A percentile compares a stretch with the other conserved stretches of the same genome.
These are phyloP conservation scores for Glossophaga mutica DNA, from an alignment of 2,797 vertebrate genomes.

Conservation along the genomic window DNA sequence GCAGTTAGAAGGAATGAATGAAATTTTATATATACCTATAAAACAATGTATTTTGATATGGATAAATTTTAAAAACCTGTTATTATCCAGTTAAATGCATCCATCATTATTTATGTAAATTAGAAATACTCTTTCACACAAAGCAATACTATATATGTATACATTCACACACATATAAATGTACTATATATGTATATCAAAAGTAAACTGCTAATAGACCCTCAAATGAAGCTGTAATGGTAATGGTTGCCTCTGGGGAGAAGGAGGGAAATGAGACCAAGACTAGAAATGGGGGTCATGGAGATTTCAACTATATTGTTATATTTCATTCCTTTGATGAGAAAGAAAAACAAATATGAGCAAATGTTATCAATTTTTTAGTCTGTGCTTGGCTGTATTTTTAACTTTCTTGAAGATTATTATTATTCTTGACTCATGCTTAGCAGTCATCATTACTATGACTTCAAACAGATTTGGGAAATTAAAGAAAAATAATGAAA, in stretches of 20 bases:
- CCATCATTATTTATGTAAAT: neutral
- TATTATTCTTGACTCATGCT: neutral
- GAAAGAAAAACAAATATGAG: slow-evolving; percentile 8
- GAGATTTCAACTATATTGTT: neutral
- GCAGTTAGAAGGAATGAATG: neutral
- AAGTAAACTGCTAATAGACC: neutral
- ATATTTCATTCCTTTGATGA: slow-evolving; percentile 14
- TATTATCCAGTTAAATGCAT: neutral
- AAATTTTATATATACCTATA: neutral
- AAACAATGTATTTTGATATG: neutral
- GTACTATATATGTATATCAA: neutral
- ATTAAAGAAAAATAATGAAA: slow-evolving; percentile 25
- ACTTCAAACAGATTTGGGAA: neutral
- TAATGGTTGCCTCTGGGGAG: neutral
- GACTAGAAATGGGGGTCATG: neutral
- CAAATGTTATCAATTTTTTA: neutral
- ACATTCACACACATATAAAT: neutral
- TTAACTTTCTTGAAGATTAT: slow-evolving; percentile 12
- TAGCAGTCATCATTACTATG: neutral
- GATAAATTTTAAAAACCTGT: neutral
- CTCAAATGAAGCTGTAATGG: neutral
- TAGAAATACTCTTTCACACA: neutral
- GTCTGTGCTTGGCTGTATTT: neutral
- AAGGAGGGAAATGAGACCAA: neutral
- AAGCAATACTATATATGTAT: neutral